Evolutionary conservation across 2,888 invertebrate genomes (phyloP), one percentile per base, ranked within the genome.

Genomic region (Chrysodeixis includens): DNA sequence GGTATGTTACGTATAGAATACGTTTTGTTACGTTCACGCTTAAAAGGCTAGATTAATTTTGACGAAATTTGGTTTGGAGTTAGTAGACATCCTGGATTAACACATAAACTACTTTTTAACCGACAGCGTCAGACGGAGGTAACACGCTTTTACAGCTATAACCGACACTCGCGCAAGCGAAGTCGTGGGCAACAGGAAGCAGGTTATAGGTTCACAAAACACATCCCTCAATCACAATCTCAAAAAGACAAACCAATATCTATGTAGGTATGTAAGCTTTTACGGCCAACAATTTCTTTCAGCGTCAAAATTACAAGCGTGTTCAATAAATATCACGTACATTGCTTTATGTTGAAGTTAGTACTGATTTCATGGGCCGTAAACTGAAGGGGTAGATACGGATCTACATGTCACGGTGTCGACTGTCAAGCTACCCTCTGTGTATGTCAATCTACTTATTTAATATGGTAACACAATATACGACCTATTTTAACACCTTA

Each of bases 341-440:
- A 49, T 49, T 16, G 18, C 18, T 44, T 20, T 20, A 49, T 20
- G 20, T 20, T 49, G 55, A 55, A 20, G 56, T 22, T 53, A 26
- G 7, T 51, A 51, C 32, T 70, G 76, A 75, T 72, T 72, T 65
- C 60, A 70, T 70, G 51, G 66, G 30, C 62, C 76, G 56, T 75
- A 75, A 73, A 75, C 65, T 65, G 66, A 59, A 58, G 76, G 76
- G 61, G 76, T 62, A 76, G 71, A 71, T 66, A 60, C 58, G 44
- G 56, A 76, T 74, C 66, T 64, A 61, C 52, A 22, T 51, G 66
- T 62, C 66, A 65, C 49, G 46, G 3, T 60, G 51, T n/a, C n/a
- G n/a, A n/a, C n/a, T 20, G 22, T 26, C 26, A 26, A 52, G 14
- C 52, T 14, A 22, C 26, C 52, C 22, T 14, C 12, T 22, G 44